Conservation (phyloP, 2,797 vertebrate genomes). For the Halcyon smyrnensis region DNA sequence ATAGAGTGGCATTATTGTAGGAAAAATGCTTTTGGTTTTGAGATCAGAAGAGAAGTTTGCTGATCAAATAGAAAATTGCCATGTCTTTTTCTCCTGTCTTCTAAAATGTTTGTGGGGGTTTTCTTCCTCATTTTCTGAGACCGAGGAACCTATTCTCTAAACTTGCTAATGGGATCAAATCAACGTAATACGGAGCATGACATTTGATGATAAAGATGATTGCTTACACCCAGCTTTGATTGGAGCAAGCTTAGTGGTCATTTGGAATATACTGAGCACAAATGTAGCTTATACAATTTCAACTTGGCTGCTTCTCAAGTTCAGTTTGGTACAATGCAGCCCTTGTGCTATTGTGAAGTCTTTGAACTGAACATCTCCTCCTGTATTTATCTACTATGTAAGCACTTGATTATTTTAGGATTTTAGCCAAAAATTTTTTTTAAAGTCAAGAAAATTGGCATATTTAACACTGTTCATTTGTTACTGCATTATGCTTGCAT, state of each 20-base stretch:
- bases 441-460: conserved; percentile 30
- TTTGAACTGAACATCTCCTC: conserved; percentile 52
- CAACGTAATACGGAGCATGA: neutral
- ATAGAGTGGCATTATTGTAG: neutral
- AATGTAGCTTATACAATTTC: conserved; percentile 15
- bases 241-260: conserved; percentile 36
- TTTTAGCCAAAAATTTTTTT: conserved; percentile 42
- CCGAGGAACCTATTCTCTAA: neutral
- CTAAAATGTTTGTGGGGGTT: neutral
- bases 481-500: conserved; percentile 8
- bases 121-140: neutral
- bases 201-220: conserved; percentile 32
- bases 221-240: conserved; percentile 28
- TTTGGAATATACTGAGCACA: neutral
- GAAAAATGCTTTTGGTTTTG: conserved; percentile 5
- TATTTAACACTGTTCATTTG: conserved; percentile 58
- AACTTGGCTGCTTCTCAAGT: conserved; percentile 52
- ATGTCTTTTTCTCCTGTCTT: neutral
- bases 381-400: conserved; percentile 22
- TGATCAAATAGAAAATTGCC: neutral
- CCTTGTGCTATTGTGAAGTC: conserved; percentile 46
- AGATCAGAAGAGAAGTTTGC: neutral
- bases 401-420: conserved; percentile 38
- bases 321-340: conserved; percentile 34
- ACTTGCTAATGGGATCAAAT: conserved; percentile 45